Evolutionary conservation across 1,140 invertebrate species (phyloP).

Genomic region (Temnothorax curvispinosus): DNA sequence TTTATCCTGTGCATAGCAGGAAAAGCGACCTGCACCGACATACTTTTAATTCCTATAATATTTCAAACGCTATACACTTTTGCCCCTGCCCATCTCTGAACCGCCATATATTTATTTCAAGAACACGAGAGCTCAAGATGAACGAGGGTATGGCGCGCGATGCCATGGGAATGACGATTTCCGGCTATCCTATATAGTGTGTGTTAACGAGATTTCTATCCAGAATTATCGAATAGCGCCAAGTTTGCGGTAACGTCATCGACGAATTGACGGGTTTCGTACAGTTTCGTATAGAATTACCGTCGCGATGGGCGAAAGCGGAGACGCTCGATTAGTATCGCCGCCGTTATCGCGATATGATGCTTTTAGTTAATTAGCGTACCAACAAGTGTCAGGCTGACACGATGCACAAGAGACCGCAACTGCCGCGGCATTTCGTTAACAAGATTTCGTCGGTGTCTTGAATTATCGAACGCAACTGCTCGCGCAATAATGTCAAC

Average conservation of each 20-base stretch:
- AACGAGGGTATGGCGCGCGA: not conserved
- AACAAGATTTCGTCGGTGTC: constrained; percentile 40
- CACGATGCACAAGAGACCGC: constrained; percentile 20
- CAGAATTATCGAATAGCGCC: constrained; percentile 26
- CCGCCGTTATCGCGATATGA: not conserved
- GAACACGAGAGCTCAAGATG: not conserved
- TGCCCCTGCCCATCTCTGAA: not conserved
- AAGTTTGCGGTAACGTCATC: constrained; percentile 23
- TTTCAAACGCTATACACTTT: too few species aligned
- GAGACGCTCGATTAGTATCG: constrained; percentile 16
- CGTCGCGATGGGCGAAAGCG: not conserved
- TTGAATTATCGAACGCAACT: constrained; percentile 36
- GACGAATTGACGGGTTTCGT: constrained; percentile 34
- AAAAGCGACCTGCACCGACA: too few species aligned
- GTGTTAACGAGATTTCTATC: constrained; percentile 27
- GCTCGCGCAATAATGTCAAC: not conserved
- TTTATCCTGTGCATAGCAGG: too few species aligned
- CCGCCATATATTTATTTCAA: not conserved
- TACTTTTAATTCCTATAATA: too few species aligned
- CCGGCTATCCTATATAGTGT: not conserved
- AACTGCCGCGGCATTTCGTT: constrained; percentile 8
- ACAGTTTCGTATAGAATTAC: not conserved
- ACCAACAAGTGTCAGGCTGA: constrained; percentile 53
- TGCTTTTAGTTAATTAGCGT: constrained; percentile 57
- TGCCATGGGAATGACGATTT: not conserved